Conservation (phyloP, 2,113 vertebrate species). For the Illadopsis cleaveri region DNA sequence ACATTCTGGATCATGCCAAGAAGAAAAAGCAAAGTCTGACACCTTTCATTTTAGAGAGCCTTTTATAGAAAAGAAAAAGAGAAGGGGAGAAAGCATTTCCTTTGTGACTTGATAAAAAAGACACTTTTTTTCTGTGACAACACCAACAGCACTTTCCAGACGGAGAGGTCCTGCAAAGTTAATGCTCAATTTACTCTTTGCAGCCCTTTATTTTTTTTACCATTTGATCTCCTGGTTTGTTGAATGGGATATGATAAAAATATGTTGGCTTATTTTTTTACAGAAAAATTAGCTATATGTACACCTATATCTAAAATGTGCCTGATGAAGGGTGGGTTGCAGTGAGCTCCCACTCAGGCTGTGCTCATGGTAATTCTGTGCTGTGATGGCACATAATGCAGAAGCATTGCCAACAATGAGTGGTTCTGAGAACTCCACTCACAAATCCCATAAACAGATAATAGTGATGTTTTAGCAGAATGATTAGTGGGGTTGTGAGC, state of each 20-base stretch:
- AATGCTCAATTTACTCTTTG: conserved; percentile 33
- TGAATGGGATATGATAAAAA: conserved; percentile 12
- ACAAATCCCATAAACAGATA: neutral
- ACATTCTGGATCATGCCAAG: conserved; percentile 78
- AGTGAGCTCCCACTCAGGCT: neutral
- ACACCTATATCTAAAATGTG: accelerated
- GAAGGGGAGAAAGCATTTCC: conserved; percentile 50
- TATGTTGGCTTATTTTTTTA: neutral
- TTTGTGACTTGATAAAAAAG: conserved; percentile 71
- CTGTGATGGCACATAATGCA: neutral
- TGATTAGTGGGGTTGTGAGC: neutral
- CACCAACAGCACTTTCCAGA: neutral
- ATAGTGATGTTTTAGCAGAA: neutral
- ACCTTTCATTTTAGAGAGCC: conserved; percentile 79
- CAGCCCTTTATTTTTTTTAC: conserved; percentile 41
- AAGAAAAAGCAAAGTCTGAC: conserved; percentile 79
- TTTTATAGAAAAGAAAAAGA: conserved; percentile 67
- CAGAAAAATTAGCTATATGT: accelerated
- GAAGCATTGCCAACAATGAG: neutral
- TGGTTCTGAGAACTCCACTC: neutral
- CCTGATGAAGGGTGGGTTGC: neutral
- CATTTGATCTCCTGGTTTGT: neutral
- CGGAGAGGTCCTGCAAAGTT: conserved; percentile 33
- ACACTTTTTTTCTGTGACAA: conserved; percentile 27
- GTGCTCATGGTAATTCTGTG: neutral